Evolutionary conservation across 2,113 vertebrate species (phyloP).

Genomic region (Arvicanthis niloticus): DNA sequence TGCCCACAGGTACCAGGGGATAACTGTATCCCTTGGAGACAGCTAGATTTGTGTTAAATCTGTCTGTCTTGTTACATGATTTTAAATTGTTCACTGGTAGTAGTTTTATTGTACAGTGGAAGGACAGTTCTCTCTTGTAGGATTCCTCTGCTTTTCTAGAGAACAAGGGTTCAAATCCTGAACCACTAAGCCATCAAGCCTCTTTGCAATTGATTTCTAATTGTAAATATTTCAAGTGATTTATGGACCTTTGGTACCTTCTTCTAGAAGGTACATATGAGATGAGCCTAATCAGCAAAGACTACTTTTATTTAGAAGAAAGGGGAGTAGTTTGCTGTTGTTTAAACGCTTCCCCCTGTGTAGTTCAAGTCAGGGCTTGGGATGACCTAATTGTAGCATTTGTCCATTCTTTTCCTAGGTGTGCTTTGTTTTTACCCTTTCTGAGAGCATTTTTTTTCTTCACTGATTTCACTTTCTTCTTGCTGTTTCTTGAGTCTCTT

Average conservation of each 20-base stretch:
- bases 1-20: neutral
- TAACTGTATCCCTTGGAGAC: neutral
- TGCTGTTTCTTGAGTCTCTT: slow-evolving; percentile 7
- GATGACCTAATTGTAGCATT: neutral
- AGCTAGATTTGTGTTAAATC: neutral
- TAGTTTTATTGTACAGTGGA: neutral
- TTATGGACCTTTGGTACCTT: neutral
- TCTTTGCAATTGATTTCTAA: neutral
- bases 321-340: neutral
- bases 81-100: slow-evolving; percentile 35
- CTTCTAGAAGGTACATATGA: neutral
- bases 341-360: neutral
- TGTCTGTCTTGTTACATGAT: neutral
- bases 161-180: too few relatives aligned
- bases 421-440: neutral
- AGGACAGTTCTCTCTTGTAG: neutral
- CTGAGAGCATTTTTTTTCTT: slow-evolving; percentile 21
- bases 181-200: neutral
- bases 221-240: neutral
- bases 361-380: neutral
- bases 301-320: neutral
- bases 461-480: neutral
- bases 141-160: neutral
- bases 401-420: neutral
- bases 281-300: neutral